These are phyloP conservation scores for Rhinophrynus dorsalis DNA, from an alignment of 2,797 vertebrate genomes.

Conservation along the genomic window DNA sequence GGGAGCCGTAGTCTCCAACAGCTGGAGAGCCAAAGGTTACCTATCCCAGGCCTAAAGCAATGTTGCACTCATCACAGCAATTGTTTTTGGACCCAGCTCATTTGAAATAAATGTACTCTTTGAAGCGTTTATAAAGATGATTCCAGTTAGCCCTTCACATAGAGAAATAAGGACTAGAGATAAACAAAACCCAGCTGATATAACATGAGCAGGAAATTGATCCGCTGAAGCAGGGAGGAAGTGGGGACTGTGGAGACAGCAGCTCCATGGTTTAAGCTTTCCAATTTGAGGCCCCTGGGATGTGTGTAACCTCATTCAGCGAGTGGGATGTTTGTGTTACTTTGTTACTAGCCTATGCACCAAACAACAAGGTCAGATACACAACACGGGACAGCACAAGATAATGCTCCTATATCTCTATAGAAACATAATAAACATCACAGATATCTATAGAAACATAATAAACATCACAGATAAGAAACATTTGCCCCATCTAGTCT, in stretches of 20 bases:
- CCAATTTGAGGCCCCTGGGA: slow-evolving; percentile 2
- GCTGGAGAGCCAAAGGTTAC: no score
- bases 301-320: slow-evolving; percentile 13
- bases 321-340: not conserved
- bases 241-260: not conserved
- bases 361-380: not conserved
- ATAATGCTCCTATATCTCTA: no score
- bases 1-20: no score
- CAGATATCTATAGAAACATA: no score
- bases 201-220: slow-evolving; percentile 45
- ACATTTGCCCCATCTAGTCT: no score
- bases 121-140: slow-evolving; percentile 3
- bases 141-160: not conserved
- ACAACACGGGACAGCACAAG: slow-evolving; percentile 5
- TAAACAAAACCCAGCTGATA: slow-evolving; percentile 45
- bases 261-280: not conserved
- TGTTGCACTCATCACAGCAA: no score
- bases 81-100: no score
- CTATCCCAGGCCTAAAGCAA: no score
- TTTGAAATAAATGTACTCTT: no score
- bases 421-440: no score
- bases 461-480: no score
- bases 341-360: slow-evolving; percentile 9
- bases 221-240: not conserved
- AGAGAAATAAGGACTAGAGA: not conserved